Evolutionary conservation across 2,113 vertebrate species (phyloP), one percentile per base, ranked within the genome.

Genomic region (Progne subis): DNA sequence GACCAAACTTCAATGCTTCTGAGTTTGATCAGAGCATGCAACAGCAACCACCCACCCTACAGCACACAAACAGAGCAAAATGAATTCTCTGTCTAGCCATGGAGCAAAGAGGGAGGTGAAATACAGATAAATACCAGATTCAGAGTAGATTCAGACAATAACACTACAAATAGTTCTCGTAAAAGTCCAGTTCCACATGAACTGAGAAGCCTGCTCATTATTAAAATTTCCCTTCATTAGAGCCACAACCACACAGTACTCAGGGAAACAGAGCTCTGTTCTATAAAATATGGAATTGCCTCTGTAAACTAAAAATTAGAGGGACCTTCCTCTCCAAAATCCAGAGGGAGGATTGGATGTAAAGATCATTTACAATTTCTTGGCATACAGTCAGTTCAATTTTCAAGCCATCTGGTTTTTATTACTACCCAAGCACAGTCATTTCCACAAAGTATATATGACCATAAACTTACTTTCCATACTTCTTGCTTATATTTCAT

Each of bases 401-500:
- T 92, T 93, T 81, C 69, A 93, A 94, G 86, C 28, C 65, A 78
- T 43, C 31, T 95, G 71, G 18, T 86, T 96, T 93, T 86, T 83
- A 75, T 86, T 76, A 92, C 37, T 86, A 63, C 34, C 41, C 61
- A 95, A 93, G 88, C 63, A 90, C 31, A 92, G 39, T 74, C 29
- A 94, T 95, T 92, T 93, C 32, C 61, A 61, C 63, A 56, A 90
- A 67, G 74, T 59, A 87, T 70, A 82, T 61, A 68, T 82, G 46
- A 84, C 41, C 59, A 75, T 78, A 93, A 97, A 98, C 98, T 98
- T 99, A 99, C 99, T 98, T 99, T 99, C 99, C 99, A 99, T 80
- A 99, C 99, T 99, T 99, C 99, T 97, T 99, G 99, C 93, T 99
- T 99, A 97, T 99, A 99, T 97, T 99, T 99, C 99, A 99, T 99